Evolutionary conservation across 2,113 vertebrate genomes (phyloP).

Genomic region (Actenoides hombroni): DNA sequence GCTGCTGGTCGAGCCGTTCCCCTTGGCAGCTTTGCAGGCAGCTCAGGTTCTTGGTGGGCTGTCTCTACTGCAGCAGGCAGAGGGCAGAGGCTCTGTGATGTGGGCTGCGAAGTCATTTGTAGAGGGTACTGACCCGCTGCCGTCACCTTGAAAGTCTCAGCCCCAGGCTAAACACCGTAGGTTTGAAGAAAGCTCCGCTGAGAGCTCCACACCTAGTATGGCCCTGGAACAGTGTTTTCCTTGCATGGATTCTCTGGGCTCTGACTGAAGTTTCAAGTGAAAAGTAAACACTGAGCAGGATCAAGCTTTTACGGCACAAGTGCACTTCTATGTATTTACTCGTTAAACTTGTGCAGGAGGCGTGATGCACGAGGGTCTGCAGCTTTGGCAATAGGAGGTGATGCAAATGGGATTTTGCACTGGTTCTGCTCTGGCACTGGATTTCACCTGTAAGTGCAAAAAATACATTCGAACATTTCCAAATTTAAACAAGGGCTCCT

Average conservation of each 20-base stretch:
- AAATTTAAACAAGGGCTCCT: rapidly evolving
- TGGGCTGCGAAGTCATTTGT: constrained; percentile 9
- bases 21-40: neutral
- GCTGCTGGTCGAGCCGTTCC: neutral
- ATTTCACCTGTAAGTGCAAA: neutral
- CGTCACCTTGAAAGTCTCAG: neutral
- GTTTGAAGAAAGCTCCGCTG: neutral
- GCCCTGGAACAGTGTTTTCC: neutral
- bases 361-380: neutral
- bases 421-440: neutral
- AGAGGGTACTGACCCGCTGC: neutral
- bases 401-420: neutral
- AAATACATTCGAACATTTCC: neutral
- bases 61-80: neutral
- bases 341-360: neutral
- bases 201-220: neutral
- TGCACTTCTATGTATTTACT: neutral
- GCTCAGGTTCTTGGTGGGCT: neutral
- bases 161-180: neutral
- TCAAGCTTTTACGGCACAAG: neutral
- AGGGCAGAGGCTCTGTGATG: neutral
- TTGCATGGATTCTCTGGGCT: neutral
- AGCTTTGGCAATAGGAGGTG: neutral
- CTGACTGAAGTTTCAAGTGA: neutral
- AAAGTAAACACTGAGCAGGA: neutral